A percentile compares a stretch with the other conserved stretches of the same genome.
These are phyloP conservation scores for Stenurella melanura DNA, from an alignment of 2,888 invertebrate species.

Conservation along the genomic window DNA sequence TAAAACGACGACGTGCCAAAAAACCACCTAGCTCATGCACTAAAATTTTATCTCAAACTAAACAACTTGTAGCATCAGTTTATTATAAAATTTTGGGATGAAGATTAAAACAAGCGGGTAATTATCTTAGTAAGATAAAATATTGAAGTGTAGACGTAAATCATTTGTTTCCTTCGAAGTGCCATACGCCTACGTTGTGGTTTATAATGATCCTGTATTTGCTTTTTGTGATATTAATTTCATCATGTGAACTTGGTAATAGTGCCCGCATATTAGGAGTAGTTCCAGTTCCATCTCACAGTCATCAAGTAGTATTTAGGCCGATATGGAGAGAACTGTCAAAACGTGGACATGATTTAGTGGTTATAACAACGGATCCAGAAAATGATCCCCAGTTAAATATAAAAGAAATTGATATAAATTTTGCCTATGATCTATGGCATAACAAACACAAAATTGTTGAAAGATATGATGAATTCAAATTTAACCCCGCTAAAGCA, in stretches of 20 bases:
- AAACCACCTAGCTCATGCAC: too few species aligned
- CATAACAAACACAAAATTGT: not conserved
- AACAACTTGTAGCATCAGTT: too few species aligned
- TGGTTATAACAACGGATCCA: slow-evolving; percentile 57
- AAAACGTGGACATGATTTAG: slow-evolving; percentile 59
- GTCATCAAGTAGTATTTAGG: slow-evolving; percentile 61
- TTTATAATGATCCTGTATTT: too few species aligned
- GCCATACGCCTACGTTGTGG: too few species aligned
- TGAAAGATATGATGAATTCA: slow-evolving; percentile 8
- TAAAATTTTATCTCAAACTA: too few species aligned
- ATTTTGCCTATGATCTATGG: slow-evolving; percentile 32
- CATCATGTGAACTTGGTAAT: not conserved
- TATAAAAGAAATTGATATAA: slow-evolving; percentile 55
- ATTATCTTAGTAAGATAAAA: too few species aligned
- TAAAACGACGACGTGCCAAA: too few species aligned
- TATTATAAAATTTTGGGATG: too few species aligned
- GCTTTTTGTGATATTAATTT: too few species aligned
- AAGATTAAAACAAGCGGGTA: too few species aligned
- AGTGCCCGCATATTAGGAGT: slow-evolving; percentile 55
- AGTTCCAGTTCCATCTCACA: slow-evolving; percentile 57
- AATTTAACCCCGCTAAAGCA: slow-evolving; percentile 21
- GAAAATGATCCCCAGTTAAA: slow-evolving; percentile 67
- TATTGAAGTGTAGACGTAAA: too few species aligned
- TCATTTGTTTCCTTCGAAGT: too few species aligned
- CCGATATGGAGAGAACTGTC: slow-evolving; percentile 60